Evolutionary conservation across 1,140 invertebrate species (phyloP).

Genomic region (Paraescarpia echinospica): DNA sequence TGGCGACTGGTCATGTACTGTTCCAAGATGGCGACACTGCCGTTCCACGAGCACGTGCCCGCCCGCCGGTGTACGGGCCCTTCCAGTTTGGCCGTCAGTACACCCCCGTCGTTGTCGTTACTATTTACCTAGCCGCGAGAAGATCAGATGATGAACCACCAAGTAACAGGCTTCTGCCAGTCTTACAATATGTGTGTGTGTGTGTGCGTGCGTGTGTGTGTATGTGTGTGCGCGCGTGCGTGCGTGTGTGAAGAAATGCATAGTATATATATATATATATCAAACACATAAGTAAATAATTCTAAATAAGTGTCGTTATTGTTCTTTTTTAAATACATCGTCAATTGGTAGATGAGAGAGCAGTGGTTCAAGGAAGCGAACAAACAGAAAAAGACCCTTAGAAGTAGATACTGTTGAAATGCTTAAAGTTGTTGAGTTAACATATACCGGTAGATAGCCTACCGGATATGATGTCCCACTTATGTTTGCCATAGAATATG

Average conservation of each 20-base stretch:
- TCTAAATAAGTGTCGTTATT: too few species aligned
- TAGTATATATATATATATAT: too few species aligned
- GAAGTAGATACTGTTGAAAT: too few species aligned
- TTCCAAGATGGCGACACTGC: conserved; percentile 18
- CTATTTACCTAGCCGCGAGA: conserved; percentile 51
- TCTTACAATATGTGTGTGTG: conserved; percentile 18
- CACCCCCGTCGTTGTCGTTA: conserved; percentile 71
- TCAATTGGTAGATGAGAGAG: too few species aligned
- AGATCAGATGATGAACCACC: not conserved
- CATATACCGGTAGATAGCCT: too few species aligned
- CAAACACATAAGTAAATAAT: too few species aligned
- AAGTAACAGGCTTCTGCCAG: not conserved
- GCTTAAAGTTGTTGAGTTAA: too few species aligned
- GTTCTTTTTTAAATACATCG: too few species aligned
- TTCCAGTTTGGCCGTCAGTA: conserved; percentile 64
- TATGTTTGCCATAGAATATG: too few species aligned
- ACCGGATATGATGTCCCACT: too few species aligned
- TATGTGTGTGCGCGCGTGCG: conserved; percentile 14
- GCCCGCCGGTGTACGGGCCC: conserved; percentile 25
- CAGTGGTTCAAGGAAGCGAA: too few species aligned
- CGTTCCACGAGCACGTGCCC: conserved; percentile 52
- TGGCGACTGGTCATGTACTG: not conserved
- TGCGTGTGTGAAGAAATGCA: not conserved
- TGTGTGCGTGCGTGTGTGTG: conserved; percentile 24
- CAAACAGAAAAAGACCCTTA: too few species aligned